Evolutionary conservation across 1,140 invertebrate genomes (phyloP).

Genomic region (Lasioglossum baleicum): DNA sequence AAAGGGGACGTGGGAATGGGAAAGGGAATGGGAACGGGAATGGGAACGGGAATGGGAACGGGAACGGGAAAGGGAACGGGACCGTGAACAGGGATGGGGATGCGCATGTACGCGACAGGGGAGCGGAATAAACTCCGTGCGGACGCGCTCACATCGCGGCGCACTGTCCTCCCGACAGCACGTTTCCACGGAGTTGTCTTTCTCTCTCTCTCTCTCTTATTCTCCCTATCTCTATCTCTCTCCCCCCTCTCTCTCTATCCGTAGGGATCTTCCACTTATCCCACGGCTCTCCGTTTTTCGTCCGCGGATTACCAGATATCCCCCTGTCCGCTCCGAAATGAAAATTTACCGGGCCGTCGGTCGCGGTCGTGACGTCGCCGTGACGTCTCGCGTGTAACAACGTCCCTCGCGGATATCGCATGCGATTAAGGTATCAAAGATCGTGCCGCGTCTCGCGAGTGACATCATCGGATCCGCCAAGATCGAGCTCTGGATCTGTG

Average conservation of each 20-base stretch:
- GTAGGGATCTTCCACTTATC: neutral
- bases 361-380: neutral
- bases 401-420: neutral
- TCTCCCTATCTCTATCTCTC: no score
- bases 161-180: conserved; percentile 53
- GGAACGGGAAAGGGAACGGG: conserved; percentile 1
- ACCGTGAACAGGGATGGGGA: conserved; percentile 32
- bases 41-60: conserved; percentile 14
- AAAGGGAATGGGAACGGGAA: neutral
- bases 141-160: conserved; percentile 63
- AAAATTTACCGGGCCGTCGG: neutral
- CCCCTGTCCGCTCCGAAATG: neutral
- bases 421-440: conserved; percentile 4
- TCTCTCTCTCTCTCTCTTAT: no score
- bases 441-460: conserved; percentile 26
- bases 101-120: conserved; percentile 60
- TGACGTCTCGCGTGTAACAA: neutral
- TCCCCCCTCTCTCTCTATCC: neutral
- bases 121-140: conserved; percentile 57
- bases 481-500: conserved; percentile 13
- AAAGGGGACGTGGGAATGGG: neutral
- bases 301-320: no score
- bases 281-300: neutral
- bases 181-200: conserved; percentile 32
- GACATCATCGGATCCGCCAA: neutral